phyloP scores from a whole-genome alignment of 2,888 invertebrate genomes.

The Epinotia ramella region DNA sequence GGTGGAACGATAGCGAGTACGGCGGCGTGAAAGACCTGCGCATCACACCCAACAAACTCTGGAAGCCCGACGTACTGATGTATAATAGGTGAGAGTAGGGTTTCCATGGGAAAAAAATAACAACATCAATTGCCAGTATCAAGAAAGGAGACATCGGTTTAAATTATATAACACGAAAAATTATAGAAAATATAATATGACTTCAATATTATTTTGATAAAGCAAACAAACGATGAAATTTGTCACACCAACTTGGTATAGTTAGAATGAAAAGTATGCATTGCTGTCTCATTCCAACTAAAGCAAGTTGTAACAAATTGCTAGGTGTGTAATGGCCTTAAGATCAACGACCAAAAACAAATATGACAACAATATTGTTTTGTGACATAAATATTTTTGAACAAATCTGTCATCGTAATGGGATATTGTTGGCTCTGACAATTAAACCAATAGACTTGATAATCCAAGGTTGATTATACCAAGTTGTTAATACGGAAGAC shows the following conservation, averaged over 20 bases:
- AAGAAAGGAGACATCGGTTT: too few species aligned
- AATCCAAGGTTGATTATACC: not conserved
- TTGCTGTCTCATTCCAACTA: too few species aligned
- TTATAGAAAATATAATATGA: not conserved
- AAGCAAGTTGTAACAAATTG: too few species aligned
- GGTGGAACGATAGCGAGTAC: conserved; percentile 98
- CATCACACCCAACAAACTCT: conserved; percentile 97
- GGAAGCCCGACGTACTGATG: conserved; percentile 99
- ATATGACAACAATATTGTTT: too few species aligned
- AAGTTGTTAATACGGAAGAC: not conserved
- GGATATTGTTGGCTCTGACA: not conserved
- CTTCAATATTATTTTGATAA: not conserved
- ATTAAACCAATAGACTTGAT: not conserved
- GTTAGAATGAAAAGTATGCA: too few species aligned
- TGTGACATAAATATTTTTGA: too few species aligned
- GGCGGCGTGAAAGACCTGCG: conserved; percentile 97
- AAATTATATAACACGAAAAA: not conserved
- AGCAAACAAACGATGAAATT: too few species aligned
- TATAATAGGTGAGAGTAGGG: conserved; percentile 95
- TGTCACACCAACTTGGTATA: too few species aligned
- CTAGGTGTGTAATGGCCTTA: too few species aligned
- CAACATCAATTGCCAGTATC: not conserved
- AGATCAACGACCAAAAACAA: too few species aligned
- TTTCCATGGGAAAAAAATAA: conserved; percentile 6
- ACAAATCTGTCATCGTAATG: too few species aligned